phyloP scores from a whole-genome alignment of 2,113 vertebrate species.

The Myiagra hebetior region DNA sequence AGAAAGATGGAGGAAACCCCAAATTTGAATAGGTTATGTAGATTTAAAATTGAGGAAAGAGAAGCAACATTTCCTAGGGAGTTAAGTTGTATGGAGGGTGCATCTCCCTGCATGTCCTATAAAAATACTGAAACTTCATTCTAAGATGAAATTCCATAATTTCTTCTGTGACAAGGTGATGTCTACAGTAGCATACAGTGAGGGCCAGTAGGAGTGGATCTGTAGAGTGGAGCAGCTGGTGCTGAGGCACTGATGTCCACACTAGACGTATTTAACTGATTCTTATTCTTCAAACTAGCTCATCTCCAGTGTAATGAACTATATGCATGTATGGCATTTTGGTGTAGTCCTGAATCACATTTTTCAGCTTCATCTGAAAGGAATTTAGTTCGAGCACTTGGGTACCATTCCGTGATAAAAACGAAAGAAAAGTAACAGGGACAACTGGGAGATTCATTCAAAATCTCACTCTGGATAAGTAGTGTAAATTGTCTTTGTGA shows the following conservation, averaged over 20 bases:
- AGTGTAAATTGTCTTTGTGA: background rate
- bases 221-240: background rate
- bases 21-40: background rate
- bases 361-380: background rate
- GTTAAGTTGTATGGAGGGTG: fast-evolving
- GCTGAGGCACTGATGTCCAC: background rate
- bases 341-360: background rate
- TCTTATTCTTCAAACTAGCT: background rate
- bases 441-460: background rate
- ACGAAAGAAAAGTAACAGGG: background rate
- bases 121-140: background rate
- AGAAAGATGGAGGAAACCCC: background rate
- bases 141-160: background rate
- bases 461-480: background rate
- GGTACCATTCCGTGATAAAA: background rate
- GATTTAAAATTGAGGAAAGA: background rate
- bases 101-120: background rate
- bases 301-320: background rate
- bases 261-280: background rate
- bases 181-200: background rate
- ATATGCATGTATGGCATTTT: background rate
- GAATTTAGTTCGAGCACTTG: background rate
- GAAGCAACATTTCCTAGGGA: background rate
- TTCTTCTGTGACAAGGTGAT: background rate
- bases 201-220: background rate